A percentile compares a stretch with the other conserved stretches of the same genome.
phyloP scores from a whole-genome alignment of 1,140 invertebrate species.

The Euglossa dilemma region DNA sequence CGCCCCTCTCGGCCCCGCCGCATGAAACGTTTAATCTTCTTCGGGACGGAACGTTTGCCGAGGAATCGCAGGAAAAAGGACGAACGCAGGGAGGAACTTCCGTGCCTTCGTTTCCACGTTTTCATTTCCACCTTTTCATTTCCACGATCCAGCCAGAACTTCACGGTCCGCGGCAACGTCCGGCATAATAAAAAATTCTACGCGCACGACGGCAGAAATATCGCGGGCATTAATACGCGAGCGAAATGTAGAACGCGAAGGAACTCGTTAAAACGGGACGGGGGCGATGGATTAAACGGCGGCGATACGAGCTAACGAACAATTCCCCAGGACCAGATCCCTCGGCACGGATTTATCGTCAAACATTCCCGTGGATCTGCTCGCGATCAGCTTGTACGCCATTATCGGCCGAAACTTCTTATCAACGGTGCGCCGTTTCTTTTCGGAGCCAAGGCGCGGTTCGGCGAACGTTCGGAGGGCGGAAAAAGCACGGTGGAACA shows the following conservation, averaged over 20 bases:
- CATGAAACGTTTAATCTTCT: constrained; percentile 1
- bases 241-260: neutral
- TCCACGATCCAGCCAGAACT: neutral
- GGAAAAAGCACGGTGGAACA: constrained; percentile 28
- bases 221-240: neutral
- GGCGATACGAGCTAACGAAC: neutral
- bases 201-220: neutral
- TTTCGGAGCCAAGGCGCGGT: neutral
- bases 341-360: constrained; percentile 18
- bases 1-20: no score
- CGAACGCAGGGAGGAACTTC: neutral
- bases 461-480: no score
- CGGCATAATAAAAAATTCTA: constrained; percentile 6
- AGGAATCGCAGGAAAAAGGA: neutral
- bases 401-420: constrained; percentile 47
- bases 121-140: neutral
- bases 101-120: constrained; percentile 5
- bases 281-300: neutral
- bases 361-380: neutral
- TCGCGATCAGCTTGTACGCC: constrained; percentile 20
- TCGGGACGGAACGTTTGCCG: neutral
- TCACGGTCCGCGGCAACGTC: neutral
- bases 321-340: neutral
- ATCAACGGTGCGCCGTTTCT: constrained; percentile 22
- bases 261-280: neutral